Percentiles rank a stretch among this genome's conserved stretches.
Evolutionary conservation across 2,113 vertebrate genomes (phyloP).

Genomic region (Engraulis encrasicolus): DNA sequence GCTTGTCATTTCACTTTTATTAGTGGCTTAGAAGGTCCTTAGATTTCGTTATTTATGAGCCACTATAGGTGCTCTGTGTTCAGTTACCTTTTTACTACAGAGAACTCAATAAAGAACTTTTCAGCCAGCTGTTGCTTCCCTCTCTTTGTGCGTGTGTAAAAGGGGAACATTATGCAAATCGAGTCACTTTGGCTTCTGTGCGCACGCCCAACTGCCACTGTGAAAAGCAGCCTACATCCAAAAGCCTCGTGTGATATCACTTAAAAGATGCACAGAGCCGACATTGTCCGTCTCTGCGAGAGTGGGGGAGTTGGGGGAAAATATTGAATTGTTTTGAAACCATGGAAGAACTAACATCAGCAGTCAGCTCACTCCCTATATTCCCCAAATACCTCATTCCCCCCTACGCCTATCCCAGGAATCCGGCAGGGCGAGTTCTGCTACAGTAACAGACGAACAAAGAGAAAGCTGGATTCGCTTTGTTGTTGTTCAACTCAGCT

Average conservation of each 20-base stretch:
- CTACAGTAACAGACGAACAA: constrained; percentile 26
- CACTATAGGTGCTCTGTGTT: not conserved
- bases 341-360: constrained; percentile 65
- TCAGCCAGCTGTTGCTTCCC: not conserved
- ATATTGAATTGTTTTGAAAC: constrained; percentile 71
- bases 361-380: constrained; percentile 47
- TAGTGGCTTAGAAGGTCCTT: too few relatives aligned
- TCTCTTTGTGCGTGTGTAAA: not conserved
- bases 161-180: not conserved
- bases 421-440: constrained; percentile 62
- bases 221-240: not conserved
- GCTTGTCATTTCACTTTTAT: too few relatives aligned
- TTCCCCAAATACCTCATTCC: constrained; percentile 13
- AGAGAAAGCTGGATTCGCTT: constrained; percentile 40
- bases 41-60: not conserved
- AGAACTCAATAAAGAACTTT: not conserved
- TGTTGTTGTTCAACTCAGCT: constrained; percentile 25
- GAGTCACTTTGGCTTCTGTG: not conserved
- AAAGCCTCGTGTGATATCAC: not conserved
- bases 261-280: constrained; percentile 42
- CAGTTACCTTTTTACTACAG: not conserved
- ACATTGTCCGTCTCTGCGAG: constrained; percentile 58
- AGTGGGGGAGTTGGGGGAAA: constrained; percentile 24
- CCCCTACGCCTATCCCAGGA: constrained; percentile 52
- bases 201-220: constrained; percentile 5